Percentiles rank a stretch among this genome's conserved stretches.
These are phyloP conservation scores for Drosophila baimaii DNA, from an alignment of 1,140 invertebrate species.

Conservation along the genomic window DNA sequence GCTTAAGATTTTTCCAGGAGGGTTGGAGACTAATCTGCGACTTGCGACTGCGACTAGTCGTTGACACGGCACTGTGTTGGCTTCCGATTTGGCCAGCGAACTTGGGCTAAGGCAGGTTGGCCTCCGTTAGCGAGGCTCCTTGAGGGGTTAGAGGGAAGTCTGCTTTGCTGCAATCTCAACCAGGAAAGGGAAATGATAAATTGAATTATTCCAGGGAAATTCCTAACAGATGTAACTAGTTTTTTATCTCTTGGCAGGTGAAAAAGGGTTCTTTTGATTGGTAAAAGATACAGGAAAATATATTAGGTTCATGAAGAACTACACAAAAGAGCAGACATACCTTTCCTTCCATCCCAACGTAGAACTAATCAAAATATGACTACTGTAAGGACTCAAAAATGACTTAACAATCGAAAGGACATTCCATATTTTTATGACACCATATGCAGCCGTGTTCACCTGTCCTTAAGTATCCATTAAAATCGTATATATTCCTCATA, in stretches of 20 bases:
- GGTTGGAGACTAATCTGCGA: constrained; percentile 55
- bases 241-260: too few relatives aligned
- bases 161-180: constrained; percentile 19
- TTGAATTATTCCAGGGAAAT: not conserved
- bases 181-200: not conserved
- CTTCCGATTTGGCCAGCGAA: constrained; percentile 79
- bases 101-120: constrained; percentile 32
- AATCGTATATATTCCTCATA: not conserved
- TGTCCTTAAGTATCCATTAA: constrained; percentile 28
- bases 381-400: constrained; percentile 14
- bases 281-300: not conserved
- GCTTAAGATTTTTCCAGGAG: constrained; percentile 69
- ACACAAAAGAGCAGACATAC: too few relatives aligned
- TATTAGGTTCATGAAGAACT: constrained; percentile 7
- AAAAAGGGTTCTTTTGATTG: not conserved
- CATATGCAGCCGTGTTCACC: constrained; percentile 48
- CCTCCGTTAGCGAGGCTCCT: not conserved
- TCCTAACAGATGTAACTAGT: not conserved
- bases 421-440: constrained; percentile 31
- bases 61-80: constrained; percentile 63
- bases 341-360: too few relatives aligned
- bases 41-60: constrained; percentile 51
- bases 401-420: constrained; percentile 2
- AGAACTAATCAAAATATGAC: constrained; percentile 47
- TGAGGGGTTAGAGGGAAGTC: not conserved